These are phyloP conservation scores for Drosophila bocki DNA, from an alignment of 1,140 invertebrate species.

Conservation along the genomic window DNA sequence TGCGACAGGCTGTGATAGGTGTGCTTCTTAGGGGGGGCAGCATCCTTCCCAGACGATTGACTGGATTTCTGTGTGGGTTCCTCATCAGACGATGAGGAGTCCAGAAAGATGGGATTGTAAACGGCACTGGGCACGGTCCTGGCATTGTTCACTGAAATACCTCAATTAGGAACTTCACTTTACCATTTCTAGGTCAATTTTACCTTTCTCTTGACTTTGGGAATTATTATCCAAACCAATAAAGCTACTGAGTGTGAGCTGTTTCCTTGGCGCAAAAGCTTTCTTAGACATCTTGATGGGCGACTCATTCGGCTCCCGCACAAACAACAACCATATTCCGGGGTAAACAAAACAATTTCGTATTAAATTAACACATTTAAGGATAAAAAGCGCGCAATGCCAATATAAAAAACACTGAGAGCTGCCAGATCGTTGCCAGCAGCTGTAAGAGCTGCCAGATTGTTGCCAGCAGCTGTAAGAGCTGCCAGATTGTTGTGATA, in stretches of 20 bases:
- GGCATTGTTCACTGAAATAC: slow-evolving; percentile 13
- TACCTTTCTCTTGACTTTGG: slow-evolving; percentile 32
- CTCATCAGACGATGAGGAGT: slow-evolving; percentile 77
- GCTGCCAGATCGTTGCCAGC: background rate
- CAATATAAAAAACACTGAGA: slow-evolving; percentile 1
- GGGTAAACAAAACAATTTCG: slow-evolving; percentile 15
- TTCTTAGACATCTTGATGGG: slow-evolving; percentile 30
- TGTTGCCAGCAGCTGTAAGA: too few species aligned
- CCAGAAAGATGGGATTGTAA: slow-evolving; percentile 79
- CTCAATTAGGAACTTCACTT: background rate
- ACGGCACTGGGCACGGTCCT: slow-evolving; percentile 28
- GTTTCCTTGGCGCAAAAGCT: slow-evolving; percentile 33
- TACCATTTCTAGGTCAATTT: background rate
- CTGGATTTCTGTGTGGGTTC: slow-evolving; percentile 34
- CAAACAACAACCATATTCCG: slow-evolving; percentile 32
- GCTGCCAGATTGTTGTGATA: background rate
- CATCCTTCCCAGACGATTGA: slow-evolving; percentile 20
- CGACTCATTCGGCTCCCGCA: slow-evolving; percentile 79
- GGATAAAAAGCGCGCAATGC: slow-evolving; percentile 42
- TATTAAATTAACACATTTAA: background rate
- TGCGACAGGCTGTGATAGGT: slow-evolving; percentile 50
- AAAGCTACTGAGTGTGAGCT: slow-evolving; percentile 60
- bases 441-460: background rate
- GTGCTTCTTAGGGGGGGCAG: slow-evolving; percentile 50
- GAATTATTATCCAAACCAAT: slow-evolving; percentile 40